These are phyloP conservation scores for Habroteleia sp. DNA, from an alignment of 2,888 invertebrate species.

Conservation along the genomic window DNA sequence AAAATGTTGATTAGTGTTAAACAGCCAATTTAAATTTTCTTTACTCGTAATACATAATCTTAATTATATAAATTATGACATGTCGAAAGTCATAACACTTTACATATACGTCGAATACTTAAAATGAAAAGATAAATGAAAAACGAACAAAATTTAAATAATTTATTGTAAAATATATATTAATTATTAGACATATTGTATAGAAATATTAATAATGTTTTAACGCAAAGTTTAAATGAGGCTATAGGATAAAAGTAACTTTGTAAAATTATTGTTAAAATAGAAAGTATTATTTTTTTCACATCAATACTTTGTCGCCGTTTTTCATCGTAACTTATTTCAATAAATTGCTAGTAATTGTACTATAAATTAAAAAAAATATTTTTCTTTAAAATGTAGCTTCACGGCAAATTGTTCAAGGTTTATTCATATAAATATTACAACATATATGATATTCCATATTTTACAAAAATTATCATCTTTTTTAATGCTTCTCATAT, in stretches of 20 bases:
- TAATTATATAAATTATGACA: conserved; percentile 1
- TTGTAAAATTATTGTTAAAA: conserved; percentile 18
- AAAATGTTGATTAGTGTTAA: too few species aligned
- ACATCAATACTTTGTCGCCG: background rate
- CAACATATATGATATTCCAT: too few species aligned
- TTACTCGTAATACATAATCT: background rate
- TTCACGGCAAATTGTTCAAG: too few species aligned
- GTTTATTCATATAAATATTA: too few species aligned
- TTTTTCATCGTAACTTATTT: background rate
- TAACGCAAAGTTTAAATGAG: conserved; percentile 9
- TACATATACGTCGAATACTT: conserved; percentile 23
- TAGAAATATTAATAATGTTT: conserved; percentile 18
- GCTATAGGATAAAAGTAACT: conserved; percentile 8
- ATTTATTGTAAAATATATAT: conserved; percentile 22
- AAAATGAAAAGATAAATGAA: conserved; percentile 15
- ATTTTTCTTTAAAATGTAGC: too few species aligned
- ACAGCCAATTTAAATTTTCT: background rate
- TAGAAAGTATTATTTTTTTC: conserved; percentile 1
- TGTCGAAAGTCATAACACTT: conserved; percentile 37
- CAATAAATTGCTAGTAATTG: too few species aligned
- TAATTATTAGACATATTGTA: conserved; percentile 10
- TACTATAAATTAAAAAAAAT: too few species aligned
- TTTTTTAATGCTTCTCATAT: too few species aligned
- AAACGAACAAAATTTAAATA: conserved; percentile 2
- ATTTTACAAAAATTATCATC: too few species aligned